Conservation (phyloP, 1,140 invertebrate genomes). For the Diabrotica undecimpunctata region DNA sequence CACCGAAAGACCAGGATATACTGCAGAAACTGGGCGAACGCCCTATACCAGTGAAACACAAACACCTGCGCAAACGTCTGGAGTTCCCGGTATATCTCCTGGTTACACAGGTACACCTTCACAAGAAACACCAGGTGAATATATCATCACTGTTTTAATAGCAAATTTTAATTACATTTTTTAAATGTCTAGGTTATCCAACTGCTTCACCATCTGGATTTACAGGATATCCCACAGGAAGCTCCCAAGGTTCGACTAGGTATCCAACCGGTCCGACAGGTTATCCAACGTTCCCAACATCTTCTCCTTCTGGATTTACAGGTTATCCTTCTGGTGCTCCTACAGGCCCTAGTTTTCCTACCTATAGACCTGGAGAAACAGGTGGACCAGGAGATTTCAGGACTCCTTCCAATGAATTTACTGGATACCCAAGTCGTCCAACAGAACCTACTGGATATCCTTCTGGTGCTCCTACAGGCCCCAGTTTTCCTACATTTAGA, state of each 20-base stretch:
- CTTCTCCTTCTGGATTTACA: slow-evolving; percentile 23
- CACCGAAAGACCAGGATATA: neutral
- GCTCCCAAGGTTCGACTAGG: neutral
- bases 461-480: slow-evolving; percentile 7
- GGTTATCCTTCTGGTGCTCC: slow-evolving; percentile 28
- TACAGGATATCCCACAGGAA: slow-evolving; percentile 16
- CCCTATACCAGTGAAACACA: neutral
- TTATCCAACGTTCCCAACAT: slow-evolving; percentile 16
- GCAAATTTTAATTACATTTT: too few relatives aligned
- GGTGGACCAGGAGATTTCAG: slow-evolving; percentile 11
- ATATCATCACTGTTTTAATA: neutral
- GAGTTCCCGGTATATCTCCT: slow-evolving; percentile 1
- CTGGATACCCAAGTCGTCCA: too few relatives aligned
- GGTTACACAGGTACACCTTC: slow-evolving; percentile 17
- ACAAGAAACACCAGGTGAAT: neutral
- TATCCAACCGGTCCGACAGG: slow-evolving; percentile 6
- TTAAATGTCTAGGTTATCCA: too few relatives aligned
- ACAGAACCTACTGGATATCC: slow-evolving; percentile 11
- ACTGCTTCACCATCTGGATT: neutral
- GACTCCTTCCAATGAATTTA: too few relatives aligned
- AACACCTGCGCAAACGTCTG: too few relatives aligned
- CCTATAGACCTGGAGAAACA: slow-evolving; percentile 8
- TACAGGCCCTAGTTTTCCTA: slow-evolving; percentile 11
- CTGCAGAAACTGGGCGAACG: neutral
- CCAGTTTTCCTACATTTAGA: slow-evolving; percentile 18